Base-by-base conservation (phyloP, 1,140 invertebrate species). In the Nasonia vitripennis region DNA sequence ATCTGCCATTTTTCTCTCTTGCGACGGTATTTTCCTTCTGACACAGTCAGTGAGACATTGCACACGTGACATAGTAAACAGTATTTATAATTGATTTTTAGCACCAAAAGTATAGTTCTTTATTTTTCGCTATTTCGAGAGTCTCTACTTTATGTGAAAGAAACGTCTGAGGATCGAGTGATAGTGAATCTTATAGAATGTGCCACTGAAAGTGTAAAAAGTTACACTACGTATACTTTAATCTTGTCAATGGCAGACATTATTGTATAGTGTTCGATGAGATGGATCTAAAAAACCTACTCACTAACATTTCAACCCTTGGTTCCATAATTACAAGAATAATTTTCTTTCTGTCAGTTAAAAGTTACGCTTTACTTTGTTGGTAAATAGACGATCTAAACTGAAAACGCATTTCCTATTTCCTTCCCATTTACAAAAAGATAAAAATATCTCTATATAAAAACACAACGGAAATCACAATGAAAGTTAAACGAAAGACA, bases 281-380 rank as follows among this genome's bases (percentile, higher is more conserved):
- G 20, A 70, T 85, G 80, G 48, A 85, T 84, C 83, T 85, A 84
- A 87, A 78, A 86, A 85, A 84, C 81, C 80, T 88, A 88, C 79
- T 82, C 67, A 45, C 84, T 78, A 87, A 70, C 84, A 81, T 73
- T 86, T 62, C 85, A 84, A 67, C 80, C 71, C 71, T 85, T 82
- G 86, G 81, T 86, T 80, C 81, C 67, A 37, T 84, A 75, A 81
- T 84, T 88, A 88, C 87, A 88, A 88, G 87, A 88, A 88, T 87
- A 88, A 86, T 87, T 87, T 80, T 75, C 78, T 85, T 81, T 85
- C 77, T 51, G 82, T 85, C 48, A n/a, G 51, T 83, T 87, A 86
- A 86, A 78, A 86, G 74, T 86, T 83, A 86, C 67, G 67, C 51
- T 78, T 83, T 70, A 81, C 31, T 84, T 84, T 81, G 51, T 87